Conservation (phyloP, 2,113 vertebrate species). For the Sterrhoptilus dennistouni region DNA sequence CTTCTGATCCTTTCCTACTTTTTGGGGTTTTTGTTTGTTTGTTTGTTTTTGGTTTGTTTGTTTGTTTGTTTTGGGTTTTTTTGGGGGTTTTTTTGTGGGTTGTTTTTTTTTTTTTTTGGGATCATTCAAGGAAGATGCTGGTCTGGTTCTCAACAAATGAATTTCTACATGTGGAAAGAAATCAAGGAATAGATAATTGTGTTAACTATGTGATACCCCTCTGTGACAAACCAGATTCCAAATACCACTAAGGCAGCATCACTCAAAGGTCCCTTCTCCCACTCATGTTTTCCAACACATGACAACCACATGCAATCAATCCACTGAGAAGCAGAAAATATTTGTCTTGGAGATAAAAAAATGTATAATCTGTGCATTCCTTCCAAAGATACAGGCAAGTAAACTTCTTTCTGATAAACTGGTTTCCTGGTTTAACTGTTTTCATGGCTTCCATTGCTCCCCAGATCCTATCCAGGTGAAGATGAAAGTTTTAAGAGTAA, state of each 20-base stretch:
- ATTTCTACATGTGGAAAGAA: background rate
- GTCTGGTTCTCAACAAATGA: background rate
- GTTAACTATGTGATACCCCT: background rate
- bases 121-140: background rate
- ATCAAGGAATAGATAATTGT: background rate
- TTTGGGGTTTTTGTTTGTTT: no score
- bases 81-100: no score
- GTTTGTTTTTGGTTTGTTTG: no score
- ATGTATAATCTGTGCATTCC: background rate
- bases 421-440: background rate
- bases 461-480: background rate
- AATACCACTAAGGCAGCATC: background rate
- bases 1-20: background rate
- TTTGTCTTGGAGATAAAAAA: background rate
- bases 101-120: no score
- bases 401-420: background rate
- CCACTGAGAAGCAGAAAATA: background rate
- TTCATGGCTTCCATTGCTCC: background rate
- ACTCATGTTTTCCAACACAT: background rate
- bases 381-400: background rate
- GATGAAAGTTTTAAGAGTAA: background rate
- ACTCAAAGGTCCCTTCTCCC: background rate
- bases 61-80: no score
- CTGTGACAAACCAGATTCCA: background rate
- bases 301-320: background rate